Percentiles rank a stretch among this genome's conserved stretches.
phyloP scores from a whole-genome alignment of 1,140 invertebrate species.

The Andrena cerasifolii region DNA sequence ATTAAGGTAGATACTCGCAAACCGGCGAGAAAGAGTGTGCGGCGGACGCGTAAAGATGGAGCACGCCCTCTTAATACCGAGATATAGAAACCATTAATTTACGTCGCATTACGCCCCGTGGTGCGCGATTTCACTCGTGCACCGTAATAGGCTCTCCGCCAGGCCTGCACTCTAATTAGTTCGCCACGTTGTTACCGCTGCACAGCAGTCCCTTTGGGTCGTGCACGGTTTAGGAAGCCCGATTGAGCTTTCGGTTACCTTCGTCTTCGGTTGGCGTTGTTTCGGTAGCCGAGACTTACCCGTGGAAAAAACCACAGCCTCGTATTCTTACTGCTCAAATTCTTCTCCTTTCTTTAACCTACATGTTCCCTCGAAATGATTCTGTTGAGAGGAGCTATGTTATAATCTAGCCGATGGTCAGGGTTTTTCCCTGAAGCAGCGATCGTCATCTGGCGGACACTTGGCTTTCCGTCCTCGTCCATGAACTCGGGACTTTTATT shows the following conservation, averaged over 20 bases:
- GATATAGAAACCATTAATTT: constrained; percentile 68
- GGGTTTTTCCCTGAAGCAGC: too few relatives aligned
- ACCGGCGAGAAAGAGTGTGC: constrained; percentile 33
- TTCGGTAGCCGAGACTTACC: too few relatives aligned
- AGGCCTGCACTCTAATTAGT: constrained; percentile 48
- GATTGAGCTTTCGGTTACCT: neutral
- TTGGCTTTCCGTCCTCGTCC: too few relatives aligned
- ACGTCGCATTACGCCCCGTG: constrained; percentile 49
- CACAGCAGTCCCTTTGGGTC: neutral
- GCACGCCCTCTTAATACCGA: constrained; percentile 53
- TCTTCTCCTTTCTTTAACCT: too few relatives aligned
- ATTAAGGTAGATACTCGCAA: constrained; percentile 61
- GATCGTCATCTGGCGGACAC: too few relatives aligned
- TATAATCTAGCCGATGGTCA: too few relatives aligned
- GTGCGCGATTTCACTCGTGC: constrained; percentile 29
- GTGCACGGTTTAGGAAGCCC: neutral
- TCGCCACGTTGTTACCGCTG: constrained; percentile 42
- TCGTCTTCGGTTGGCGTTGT: too few relatives aligned
- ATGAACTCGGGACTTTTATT: too few relatives aligned
- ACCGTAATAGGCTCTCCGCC: constrained; percentile 33
- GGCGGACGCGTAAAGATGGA: constrained; percentile 47
- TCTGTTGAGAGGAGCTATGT: too few relatives aligned
- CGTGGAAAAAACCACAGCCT: too few relatives aligned
- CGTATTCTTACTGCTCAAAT: too few relatives aligned
- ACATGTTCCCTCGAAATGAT: too few relatives aligned